Conservation (phyloP, 2,888 invertebrate genomes). For the Cantharis flavilabris region DNA sequence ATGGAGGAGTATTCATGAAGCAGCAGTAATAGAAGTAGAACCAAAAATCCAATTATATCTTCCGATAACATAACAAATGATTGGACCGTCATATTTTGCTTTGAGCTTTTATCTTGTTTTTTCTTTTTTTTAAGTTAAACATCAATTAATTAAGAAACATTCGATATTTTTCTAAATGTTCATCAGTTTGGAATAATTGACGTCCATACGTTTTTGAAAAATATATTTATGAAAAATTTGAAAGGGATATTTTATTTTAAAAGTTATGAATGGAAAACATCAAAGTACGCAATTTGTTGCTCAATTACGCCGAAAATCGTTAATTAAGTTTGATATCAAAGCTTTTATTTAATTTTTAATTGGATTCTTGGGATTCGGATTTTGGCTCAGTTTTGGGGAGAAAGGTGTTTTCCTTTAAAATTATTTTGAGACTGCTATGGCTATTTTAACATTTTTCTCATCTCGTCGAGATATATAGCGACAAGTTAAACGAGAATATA, state of each 20-base stretch:
- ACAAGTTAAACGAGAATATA: not conserved
- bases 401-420: not conserved
- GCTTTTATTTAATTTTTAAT: not conserved
- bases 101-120: slow-evolving; percentile 28
- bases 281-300: not conserved
- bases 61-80: slow-evolving; percentile 38
- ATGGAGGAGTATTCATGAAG: slow-evolving; percentile 19
- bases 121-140: slow-evolving; percentile 23
- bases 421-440: not conserved
- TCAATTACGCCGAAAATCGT: not conserved
- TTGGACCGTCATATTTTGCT: slow-evolving; percentile 34
- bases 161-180: slow-evolving; percentile 10
- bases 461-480: not conserved
- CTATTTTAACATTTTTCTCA: not conserved
- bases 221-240: not conserved
- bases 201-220: not conserved
- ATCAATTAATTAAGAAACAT: slow-evolving; percentile 22
- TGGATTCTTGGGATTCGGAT: not conserved
- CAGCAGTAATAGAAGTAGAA: slow-evolving; percentile 10
- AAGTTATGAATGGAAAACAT: slow-evolving; percentile 21
- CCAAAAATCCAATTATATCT: slow-evolving; percentile 39
- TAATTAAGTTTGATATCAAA: not conserved
- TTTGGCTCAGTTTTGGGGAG: not conserved
- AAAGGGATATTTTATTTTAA: slow-evolving; percentile 8
- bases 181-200: slow-evolving; percentile 26